Base-by-base conservation (phyloP, 1,140 invertebrate genomes). In the Drosophila busckii region DNA sequence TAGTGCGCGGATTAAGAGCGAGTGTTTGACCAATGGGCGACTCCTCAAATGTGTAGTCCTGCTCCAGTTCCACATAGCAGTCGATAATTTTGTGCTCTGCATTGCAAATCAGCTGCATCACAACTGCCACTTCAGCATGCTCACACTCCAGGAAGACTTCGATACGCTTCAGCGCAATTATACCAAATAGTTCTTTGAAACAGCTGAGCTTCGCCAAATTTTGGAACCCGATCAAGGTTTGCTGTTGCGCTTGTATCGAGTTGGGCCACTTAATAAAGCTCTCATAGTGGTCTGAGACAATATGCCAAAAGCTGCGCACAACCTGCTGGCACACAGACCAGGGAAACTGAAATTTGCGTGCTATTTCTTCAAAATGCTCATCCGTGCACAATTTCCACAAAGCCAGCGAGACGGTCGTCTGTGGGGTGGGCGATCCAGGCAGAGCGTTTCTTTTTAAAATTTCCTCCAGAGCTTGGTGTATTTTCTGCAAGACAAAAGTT, bases 261-360 rank as follows among this genome's bases (percentile, higher is more conserved):
- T 82, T 86, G 2, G 85, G 85, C 85, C 85, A 87, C 23, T 85
- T 84, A 10, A 87, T 86, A 22, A 85, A 87, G 12, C 60, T 67
- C 34, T 85, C 75, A 23, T 85, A 84, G 32, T 86, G 78, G 23
- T 84, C 70, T 0, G 85, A 87, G 23, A 87, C 71, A 3, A 78
- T 67, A 17, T 75, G 66, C 82, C 85, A 87, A 55, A 87, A 87
- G 4, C 63, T 60, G 12, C 85, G 69, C 6, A 86, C 70, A 3
- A 84, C 66, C 32, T 67, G 58, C 38, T 84, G 71, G 31, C 85
- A 87, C 9, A 69, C 37, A 0, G 67, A 50, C 64, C 70, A 68
- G 1, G 85, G 70, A 2, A 84, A 63, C 2, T 80, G 60, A 34
- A 87, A 87, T 25, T 84, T 80, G 1, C 73, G 59, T 3, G 76